phyloP scores from a whole-genome alignment of 2,113 vertebrate genomes.

The Laterallus jamaicensis region DNA sequence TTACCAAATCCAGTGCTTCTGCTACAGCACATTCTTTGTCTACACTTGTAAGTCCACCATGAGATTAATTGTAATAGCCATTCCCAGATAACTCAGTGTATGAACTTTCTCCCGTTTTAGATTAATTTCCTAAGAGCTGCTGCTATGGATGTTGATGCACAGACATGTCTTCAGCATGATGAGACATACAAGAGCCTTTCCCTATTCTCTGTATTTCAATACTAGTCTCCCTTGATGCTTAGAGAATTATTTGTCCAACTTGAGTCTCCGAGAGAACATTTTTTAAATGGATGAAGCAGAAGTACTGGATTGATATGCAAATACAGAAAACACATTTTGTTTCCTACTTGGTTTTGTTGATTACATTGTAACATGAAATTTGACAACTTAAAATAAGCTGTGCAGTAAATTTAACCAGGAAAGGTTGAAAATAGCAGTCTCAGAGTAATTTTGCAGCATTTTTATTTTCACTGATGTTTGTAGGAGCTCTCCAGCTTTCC shows the following conservation, averaged over 20 bases:
- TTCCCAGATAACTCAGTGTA: neutral
- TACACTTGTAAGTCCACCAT: neutral
- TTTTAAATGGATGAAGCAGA: neutral
- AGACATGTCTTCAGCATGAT: neutral
- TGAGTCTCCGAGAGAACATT: neutral
- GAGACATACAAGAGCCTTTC: neutral
- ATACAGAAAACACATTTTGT: neutral
- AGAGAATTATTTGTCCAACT: neutral
- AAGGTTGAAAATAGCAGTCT: neutral
- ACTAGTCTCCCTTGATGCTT: rapidly evolving
- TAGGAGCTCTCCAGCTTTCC: neutral
- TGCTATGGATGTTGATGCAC: neutral
- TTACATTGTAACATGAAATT: neutral
- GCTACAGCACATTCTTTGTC: neutral
- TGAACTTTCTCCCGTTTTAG: neutral
- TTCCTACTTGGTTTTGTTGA: neutral
- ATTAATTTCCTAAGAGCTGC: neutral
- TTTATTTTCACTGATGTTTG: neutral
- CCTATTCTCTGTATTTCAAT: neutral
- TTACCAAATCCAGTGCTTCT: neutral
- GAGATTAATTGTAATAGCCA: neutral
- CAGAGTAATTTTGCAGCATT: neutral
- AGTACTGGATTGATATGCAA: neutral
- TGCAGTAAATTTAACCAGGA: neutral
- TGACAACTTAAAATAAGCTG: neutral